Evolutionary conservation across 2,888 invertebrate species (phyloP), one percentile per base, ranked within the genome.

Genomic region (Dione juno): DNA sequence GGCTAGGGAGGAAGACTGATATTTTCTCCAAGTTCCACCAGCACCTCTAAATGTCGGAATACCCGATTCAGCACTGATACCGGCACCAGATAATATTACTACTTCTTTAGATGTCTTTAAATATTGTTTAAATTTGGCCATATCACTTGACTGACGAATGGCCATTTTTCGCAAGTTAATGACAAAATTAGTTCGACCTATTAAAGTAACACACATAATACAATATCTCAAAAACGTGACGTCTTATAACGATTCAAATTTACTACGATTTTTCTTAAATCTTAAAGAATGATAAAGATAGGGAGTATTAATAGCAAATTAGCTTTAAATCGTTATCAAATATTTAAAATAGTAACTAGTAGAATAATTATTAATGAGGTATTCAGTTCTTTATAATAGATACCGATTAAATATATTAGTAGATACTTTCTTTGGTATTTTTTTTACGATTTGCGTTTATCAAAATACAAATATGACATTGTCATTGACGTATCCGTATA

Each of bases 41-140:
- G 95, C 94, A 14, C 97, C 97, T 74, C 97, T 92, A 86, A 97
- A 98, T 7, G 97, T 97, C 10, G 97, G 97, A 75, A 98, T 96
- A 61, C 98, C 98, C 74, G 97, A 97, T 87, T 97, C 97, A 0
- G 97, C 96, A 77, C 96, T 97, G 50, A 97, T 94, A 68, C 97
- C 97, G 61, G 97, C 97, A n/a, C 96, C 96, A 54, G 96, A 96
- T 53, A 97, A 81, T 61, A 96, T 94, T 41, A 96, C 95, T 64
- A 97, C 89, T 78, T 95, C 93, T 79, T 94, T 95, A 0, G 96
- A 94, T 40, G 90, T 89, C 69, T 93, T 89, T 69, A 96, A 89
- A 67, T 86, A 81, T 76, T 95, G 91, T 70, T 94, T 92, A 80
- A 96, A 96, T 76, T 88, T 88, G 14, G 76, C 73, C 76, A 92